These are phyloP conservation scores for Blastobasis adustella DNA, from an alignment of 2,888 invertebrate species.

Conservation along the genomic window DNA sequence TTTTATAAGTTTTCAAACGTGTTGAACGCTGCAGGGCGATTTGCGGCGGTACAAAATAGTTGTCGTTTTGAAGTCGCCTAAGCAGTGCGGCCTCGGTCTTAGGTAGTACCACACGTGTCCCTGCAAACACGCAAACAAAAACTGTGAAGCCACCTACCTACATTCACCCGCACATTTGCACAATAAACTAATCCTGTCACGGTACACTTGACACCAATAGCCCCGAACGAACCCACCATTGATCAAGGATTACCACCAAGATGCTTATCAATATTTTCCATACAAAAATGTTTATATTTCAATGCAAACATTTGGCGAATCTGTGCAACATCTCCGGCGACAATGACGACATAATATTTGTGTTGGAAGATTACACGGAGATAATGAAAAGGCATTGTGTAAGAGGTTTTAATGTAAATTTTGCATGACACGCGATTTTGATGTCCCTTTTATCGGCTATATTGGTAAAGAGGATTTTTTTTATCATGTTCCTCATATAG, in stretches of 20 bases:
- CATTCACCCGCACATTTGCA: conserved; percentile 37
- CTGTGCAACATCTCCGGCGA: conserved; percentile 37
- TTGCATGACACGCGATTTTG: conserved; percentile 41
- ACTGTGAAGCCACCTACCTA: conserved; percentile 11
- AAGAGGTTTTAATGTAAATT: conserved; percentile 30
- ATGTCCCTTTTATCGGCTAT: background rate
- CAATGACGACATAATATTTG: conserved; percentile 63
- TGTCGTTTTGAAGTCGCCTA: no score
- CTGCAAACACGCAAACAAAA: no score
- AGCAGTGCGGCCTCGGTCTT: no score
- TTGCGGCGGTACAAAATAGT: no score
- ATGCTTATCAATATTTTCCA: conserved; percentile 63
- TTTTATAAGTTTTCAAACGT: no score
- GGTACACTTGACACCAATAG: conserved; percentile 70
- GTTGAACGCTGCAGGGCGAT: no score
- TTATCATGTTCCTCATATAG: no score
- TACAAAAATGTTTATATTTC: no score
- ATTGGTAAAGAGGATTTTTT: no score
- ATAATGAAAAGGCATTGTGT: conserved; percentile 39
- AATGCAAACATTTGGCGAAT: conserved; percentile 44
- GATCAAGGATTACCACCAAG: conserved; percentile 51
- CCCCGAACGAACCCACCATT: conserved; percentile 24
- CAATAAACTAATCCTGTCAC: conserved; percentile 65
- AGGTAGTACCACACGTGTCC: no score
- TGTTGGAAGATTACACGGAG: conserved; percentile 36